Percentiles rank a stretch among this genome's conserved stretches.
These are phyloP conservation scores for Cotesia typhae DNA, from an alignment of 1,140 invertebrate species.

Conservation along the genomic window DNA sequence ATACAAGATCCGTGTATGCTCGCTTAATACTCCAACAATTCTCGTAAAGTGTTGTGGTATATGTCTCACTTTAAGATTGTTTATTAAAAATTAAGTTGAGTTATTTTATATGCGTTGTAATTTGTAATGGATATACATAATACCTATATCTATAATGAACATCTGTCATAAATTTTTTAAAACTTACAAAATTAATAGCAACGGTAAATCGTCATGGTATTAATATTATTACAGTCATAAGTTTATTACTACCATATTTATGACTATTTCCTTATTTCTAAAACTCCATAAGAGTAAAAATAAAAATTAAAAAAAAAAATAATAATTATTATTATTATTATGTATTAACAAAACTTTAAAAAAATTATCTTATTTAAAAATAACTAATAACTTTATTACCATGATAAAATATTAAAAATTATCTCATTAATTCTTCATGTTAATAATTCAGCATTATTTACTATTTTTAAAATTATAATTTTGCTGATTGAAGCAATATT, in stretches of 20 bases:
- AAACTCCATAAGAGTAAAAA: background rate
- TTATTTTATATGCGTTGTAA: background rate
- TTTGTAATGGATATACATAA: background rate
- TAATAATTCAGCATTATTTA: too few relatives aligned
- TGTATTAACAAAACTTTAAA: too few relatives aligned
- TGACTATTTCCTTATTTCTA: constrained; percentile 1
- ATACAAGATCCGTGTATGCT: constrained; percentile 36
- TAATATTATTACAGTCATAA: constrained; percentile 35
- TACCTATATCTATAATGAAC: background rate
- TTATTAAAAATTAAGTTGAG: background rate
- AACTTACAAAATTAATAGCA: constrained; percentile 44
- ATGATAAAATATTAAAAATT: too few relatives aligned
- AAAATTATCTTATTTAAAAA: too few relatives aligned
- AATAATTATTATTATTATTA: too few relatives aligned
- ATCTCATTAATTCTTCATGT: too few relatives aligned
- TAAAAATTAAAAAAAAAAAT: background rate
- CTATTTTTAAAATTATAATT: too few relatives aligned
- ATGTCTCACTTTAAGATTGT: background rate
- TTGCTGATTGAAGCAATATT: too few relatives aligned
- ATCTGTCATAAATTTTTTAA: constrained; percentile 57
- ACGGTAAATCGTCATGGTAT: constrained; percentile 32
- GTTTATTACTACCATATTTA: constrained; percentile 43
- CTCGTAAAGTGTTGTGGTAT: too few relatives aligned
- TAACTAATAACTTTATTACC: too few relatives aligned
- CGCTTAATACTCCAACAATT: too few relatives aligned